phyloP scores from a whole-genome alignment of 2,888 invertebrate genomes.

The Linnaemya vulpina region DNA sequence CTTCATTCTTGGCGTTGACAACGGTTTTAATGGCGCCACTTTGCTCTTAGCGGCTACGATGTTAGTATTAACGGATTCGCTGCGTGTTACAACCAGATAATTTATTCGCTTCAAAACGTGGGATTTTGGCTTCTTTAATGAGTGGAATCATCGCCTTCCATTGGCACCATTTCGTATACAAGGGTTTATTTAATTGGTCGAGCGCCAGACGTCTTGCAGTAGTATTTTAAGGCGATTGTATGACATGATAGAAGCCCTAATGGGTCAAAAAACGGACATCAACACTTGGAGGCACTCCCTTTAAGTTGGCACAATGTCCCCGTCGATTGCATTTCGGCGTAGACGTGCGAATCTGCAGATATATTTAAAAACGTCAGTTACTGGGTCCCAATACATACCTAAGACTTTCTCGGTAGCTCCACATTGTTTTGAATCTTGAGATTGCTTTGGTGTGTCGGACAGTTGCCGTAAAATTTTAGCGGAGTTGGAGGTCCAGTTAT shows the following conservation, averaged over 20 bases:
- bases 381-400: slow-evolving; percentile 42
- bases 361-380: slow-evolving; percentile 16
- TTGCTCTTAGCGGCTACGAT: too few relatives aligned
- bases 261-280: slow-evolving; percentile 6
- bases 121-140: background rate
- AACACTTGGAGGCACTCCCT: slow-evolving; percentile 11
- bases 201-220: background rate
- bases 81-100: too few relatives aligned
- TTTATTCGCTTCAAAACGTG: background rate
- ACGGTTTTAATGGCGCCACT: background rate
- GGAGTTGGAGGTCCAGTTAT: background rate
- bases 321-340: slow-evolving; percentile 2
- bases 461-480: background rate
- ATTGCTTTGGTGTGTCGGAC: background rate
- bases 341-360: slow-evolving; percentile 9
- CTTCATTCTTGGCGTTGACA: too few relatives aligned
- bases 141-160: background rate
- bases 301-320: slow-evolving; percentile 6
- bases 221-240: slow-evolving; percentile 3
- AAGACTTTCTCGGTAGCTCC: slow-evolving; percentile 44
- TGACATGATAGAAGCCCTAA: background rate
- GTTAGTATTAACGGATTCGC: too few relatives aligned
- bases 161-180: background rate
- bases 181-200: background rate
- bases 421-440: background rate